These are phyloP conservation scores for Copidosoma aretas DNA, from an alignment of 2,888 invertebrate species.

Conservation along the genomic window DNA sequence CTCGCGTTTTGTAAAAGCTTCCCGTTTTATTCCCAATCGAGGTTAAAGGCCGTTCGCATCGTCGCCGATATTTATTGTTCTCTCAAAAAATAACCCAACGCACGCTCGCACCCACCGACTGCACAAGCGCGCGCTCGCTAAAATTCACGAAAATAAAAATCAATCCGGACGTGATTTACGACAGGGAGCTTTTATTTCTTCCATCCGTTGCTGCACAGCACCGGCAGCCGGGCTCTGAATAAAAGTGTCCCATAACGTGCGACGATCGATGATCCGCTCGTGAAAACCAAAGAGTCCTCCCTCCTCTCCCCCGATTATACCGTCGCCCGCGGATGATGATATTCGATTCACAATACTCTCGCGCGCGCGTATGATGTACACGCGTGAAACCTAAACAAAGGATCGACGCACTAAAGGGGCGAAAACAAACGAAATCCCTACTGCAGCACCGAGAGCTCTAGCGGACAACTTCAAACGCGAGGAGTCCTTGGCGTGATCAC, in stretches of 20 bases:
- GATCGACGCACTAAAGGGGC: neutral
- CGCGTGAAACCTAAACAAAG: neutral
- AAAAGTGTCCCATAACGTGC: slow-evolving; percentile 11
- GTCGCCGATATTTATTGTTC: neutral
- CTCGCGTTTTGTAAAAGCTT: neutral
- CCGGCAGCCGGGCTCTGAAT: neutral
- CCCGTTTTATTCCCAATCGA: neutral
- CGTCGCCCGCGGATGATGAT: neutral
- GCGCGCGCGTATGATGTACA: too few species aligned
- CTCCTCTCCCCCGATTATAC: neutral
- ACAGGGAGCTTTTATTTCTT: slow-evolving; percentile 2
- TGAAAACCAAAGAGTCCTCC: neutral
- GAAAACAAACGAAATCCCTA: neutral
- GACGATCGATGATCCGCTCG: neutral
- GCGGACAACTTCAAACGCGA: neutral
- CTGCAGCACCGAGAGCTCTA: neutral
- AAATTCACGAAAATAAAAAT: slow-evolving; percentile 8
- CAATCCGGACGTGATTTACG: slow-evolving; percentile 27
- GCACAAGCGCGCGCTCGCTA: neutral
- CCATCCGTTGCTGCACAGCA: neutral
- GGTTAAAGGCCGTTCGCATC: neutral
- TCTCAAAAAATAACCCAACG: neutral
- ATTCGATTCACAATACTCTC: neutral
- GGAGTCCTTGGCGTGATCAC: neutral
- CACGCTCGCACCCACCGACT: neutral